Conservation (phyloP, 2,113 vertebrate species). For the Empidonax traillii region DNA sequence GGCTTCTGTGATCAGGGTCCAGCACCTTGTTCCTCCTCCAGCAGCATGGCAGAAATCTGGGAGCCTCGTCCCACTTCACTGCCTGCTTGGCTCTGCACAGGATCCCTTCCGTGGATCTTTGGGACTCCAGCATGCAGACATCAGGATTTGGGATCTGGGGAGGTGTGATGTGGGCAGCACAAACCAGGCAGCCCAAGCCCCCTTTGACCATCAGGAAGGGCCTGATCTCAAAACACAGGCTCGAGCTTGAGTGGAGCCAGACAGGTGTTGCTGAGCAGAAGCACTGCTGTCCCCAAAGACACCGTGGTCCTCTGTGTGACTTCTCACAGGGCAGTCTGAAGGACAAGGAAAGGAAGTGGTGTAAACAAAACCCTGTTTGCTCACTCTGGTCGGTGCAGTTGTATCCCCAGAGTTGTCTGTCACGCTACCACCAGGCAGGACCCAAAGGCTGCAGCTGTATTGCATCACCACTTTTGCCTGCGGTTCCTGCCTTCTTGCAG, state of each 20-base stretch:
- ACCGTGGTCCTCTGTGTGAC: accelerated
- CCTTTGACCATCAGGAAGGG: background rate
- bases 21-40: background rate
- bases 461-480: background rate
- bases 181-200: background rate
- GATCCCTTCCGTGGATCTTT: background rate
- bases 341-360: background rate
- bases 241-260: background rate
- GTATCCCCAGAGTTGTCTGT: background rate
- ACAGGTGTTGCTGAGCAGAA: background rate
- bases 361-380: background rate
- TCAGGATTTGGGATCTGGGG: background rate
- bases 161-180: background rate
- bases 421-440: background rate
- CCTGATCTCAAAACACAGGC: background rate
- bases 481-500: background rate
- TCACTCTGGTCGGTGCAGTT: background rate
- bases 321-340: background rate
- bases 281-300: background rate
- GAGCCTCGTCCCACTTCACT: background rate
- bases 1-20: background rate
- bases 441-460: background rate
- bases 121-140: accelerated
- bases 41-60: background rate
- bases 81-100: background rate